Evolutionary conservation across 92 coral and sea anemone species (phyloP).

Genomic region (Porites rus): DNA sequence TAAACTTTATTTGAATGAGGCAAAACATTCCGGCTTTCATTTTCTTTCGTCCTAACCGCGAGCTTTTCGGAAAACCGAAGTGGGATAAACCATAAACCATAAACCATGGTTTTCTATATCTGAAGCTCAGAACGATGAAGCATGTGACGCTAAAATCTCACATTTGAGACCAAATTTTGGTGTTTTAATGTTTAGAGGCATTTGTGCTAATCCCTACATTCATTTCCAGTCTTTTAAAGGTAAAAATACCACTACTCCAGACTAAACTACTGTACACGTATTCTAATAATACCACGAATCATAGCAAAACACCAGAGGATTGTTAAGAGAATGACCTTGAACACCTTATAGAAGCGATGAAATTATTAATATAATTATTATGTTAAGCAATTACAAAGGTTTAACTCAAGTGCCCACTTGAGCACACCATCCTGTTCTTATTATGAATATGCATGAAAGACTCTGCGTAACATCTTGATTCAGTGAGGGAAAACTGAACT

Average conservation of each 20-base stretch:
- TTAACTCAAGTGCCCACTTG: conserved; percentile 36
- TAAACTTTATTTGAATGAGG: neutral
- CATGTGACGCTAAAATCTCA: neutral
- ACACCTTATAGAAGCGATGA: conserved; percentile 6
- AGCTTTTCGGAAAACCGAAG: neutral
- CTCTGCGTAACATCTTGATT: neutral
- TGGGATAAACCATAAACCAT: neutral
- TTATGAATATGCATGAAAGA: neutral
- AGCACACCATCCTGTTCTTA: conserved; percentile 3
- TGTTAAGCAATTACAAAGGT: conserved; percentile 18
- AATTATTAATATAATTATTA: neutral
- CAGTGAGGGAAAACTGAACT: neutral
- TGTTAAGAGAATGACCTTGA: conserved; percentile 6
- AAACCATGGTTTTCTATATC: no score
- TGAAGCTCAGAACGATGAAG: neutral
- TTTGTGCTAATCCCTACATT: neutral
- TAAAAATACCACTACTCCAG: neutral
- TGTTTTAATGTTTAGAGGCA: neutral
- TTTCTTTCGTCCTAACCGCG: neutral
- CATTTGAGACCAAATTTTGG: neutral
- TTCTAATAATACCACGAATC: neutral
- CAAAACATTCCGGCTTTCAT: neutral
- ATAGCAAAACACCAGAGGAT: neutral
- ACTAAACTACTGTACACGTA: neutral
- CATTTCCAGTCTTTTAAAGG: neutral